These are phyloP conservation scores for Okapia johnstoni DNA, from an alignment of 2,113 vertebrate species.

Conservation along the genomic window DNA sequence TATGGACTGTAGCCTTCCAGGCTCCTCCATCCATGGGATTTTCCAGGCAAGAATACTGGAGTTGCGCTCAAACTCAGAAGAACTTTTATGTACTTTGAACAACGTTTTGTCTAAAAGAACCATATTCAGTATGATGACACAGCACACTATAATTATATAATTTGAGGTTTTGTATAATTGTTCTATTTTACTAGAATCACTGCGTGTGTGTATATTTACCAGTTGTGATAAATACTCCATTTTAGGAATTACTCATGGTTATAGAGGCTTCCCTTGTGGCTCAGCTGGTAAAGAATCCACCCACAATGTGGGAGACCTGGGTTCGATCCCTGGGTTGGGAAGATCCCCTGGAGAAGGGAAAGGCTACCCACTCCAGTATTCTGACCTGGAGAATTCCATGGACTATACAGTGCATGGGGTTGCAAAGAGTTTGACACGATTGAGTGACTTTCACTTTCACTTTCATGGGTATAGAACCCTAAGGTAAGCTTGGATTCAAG, in stretches of 20 bases:
- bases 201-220: background rate
- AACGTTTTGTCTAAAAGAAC: background rate
- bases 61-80: background rate
- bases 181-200: background rate
- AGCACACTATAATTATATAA: background rate
- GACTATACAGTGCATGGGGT: background rate
- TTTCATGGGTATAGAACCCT: background rate
- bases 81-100: background rate
- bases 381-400: background rate
- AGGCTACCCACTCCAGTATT: background rate
- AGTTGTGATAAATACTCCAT: background rate
- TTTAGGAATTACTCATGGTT: background rate
- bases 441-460: background rate
- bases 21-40: background rate
- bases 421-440: background rate
- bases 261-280: background rate
- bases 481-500: background rate
- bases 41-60: background rate
- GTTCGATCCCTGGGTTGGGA: background rate
- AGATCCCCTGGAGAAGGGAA: background rate
- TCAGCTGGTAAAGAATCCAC: background rate
- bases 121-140: background rate
- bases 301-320: rapidly evolving
- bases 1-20: background rate
- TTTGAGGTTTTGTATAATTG: background rate